phyloP scores from a whole-genome alignment of 2,113 vertebrate genomes.

The Pygoscelis adeliae region DNA sequence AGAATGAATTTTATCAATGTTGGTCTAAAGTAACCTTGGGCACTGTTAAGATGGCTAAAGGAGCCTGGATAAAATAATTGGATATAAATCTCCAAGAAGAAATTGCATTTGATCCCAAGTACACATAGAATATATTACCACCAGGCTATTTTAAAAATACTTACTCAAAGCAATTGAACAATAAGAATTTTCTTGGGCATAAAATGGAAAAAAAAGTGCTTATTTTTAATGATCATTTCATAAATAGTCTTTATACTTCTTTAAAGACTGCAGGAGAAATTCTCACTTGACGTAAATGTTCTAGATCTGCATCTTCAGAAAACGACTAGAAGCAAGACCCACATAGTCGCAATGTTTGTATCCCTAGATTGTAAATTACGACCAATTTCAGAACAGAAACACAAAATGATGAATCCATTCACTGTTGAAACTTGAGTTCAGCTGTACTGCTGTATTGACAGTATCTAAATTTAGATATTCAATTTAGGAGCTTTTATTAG shows the following conservation, averaged over 20 bases:
- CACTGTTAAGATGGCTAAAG: constrained; percentile 28
- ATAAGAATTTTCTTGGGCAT: background rate
- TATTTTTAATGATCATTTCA: background rate
- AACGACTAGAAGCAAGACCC: background rate
- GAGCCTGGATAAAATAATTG: constrained; percentile 49
- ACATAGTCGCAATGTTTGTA: background rate
- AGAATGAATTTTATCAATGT: constrained; percentile 53
- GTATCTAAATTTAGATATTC: background rate
- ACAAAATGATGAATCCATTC: background rate
- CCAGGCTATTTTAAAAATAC: constrained; percentile 21
- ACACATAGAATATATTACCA: constrained; percentile 46
- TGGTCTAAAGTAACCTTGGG: constrained; percentile 54
- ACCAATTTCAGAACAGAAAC: background rate
- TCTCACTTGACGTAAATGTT: background rate
- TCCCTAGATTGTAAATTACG: background rate
- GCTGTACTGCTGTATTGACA: background rate
- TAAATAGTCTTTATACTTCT: background rate
- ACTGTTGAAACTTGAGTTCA: background rate
- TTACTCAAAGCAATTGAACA: background rate
- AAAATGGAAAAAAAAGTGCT: background rate
- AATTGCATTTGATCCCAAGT: constrained; percentile 55
- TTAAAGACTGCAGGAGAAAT: background rate
- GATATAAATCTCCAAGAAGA: constrained; percentile 46
- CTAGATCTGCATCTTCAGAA: background rate
- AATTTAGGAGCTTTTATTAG: background rate